These are phyloP conservation scores for Hanleya hanleyi DNA, from an alignment of 2,888 invertebrate genomes.

Conservation along the genomic window DNA sequence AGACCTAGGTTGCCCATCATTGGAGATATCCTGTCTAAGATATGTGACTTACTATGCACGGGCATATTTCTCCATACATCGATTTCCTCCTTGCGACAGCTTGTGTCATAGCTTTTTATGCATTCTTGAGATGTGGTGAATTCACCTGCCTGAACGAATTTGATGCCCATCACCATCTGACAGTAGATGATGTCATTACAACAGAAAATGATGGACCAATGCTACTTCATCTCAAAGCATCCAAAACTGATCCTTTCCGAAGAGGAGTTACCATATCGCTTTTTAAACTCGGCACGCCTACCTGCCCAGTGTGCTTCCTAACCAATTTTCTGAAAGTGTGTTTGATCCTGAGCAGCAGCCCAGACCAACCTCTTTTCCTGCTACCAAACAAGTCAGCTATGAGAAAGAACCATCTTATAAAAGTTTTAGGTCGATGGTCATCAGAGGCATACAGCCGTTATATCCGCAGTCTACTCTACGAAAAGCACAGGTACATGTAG, in stretches of 20 bases:
- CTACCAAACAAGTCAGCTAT: not conserved
- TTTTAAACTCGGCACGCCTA: not conserved
- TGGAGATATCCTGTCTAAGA: not conserved
- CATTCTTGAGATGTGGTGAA: not conserved
- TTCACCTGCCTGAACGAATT: not conserved
- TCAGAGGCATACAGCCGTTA: not conserved
- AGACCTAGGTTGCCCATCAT: not conserved
- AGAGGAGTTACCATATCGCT: not conserved
- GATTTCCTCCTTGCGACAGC: not conserved
- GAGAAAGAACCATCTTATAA: no score
- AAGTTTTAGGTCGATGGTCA: not conserved
- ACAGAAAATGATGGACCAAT: no score
- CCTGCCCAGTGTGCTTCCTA: not conserved
- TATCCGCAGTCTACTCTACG: no score
- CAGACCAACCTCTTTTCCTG: not conserved
- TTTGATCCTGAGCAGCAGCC: not conserved
- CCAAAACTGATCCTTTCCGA: not conserved
- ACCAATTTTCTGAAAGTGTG: not conserved
- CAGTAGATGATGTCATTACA: not conserved
- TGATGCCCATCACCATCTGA: not conserved
- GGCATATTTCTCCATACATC: not conserved
- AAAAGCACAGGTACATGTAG: no score
- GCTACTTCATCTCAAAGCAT: not conserved
- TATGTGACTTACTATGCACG: not conserved
- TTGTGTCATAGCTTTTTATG: not conserved